Base-by-base conservation (phyloP, 2,888 invertebrate genomes). In the Drosophila mercatorum region DNA sequence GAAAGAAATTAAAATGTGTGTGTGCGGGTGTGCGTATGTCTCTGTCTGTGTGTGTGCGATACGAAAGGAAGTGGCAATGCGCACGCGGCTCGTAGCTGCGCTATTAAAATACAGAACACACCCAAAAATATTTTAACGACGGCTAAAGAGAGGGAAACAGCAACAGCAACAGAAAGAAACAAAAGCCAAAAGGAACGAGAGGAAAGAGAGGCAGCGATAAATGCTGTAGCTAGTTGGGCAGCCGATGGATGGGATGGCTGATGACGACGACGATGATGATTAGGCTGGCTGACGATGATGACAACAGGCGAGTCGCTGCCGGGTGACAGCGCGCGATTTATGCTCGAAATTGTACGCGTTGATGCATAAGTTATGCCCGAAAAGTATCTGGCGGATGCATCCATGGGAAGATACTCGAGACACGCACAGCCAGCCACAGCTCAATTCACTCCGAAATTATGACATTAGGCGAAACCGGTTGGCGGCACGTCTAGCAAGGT, bases 51-150 rank as follows among this genome's bases (percentile, higher is more conserved):
- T 69, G 62, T 53, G 68, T 49, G 73, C 40, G 74, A 71, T 82
- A 72, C 78, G 85, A 84, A 83, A 83, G 83, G 83, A 83, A 83
- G 83, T 83, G 87, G 81, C 76, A 81, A 67, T 80, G 65, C 80
- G 78, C 81, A 80, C 78, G 81, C 83, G 81, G 67, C 80, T 79
- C 65, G 80, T 59, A 68, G 73, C 69, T 67, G 73, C 69, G 87
- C 87, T 87, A 85, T 87, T 88, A 89, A 87, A 87, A 89, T 83
- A 87, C 88, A 89, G 89, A 89, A 87, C 87, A 88, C 87, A 88
- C 87, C 87, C 87, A 88, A 88, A 87, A 85, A 88, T 88, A 88
- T 86, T 86, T 86, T 86, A 83, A 86, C 83, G 84, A 86, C 57
- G 72, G 28, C 75, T 63, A 75, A 67, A 72, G 63, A 75, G 61